A percentile compares a stretch with the other conserved stretches of the same genome.
These are phyloP conservation scores for Phalacrocorax aristotelis DNA, from an alignment of 2,113 vertebrate genomes.

Conservation along the genomic window DNA sequence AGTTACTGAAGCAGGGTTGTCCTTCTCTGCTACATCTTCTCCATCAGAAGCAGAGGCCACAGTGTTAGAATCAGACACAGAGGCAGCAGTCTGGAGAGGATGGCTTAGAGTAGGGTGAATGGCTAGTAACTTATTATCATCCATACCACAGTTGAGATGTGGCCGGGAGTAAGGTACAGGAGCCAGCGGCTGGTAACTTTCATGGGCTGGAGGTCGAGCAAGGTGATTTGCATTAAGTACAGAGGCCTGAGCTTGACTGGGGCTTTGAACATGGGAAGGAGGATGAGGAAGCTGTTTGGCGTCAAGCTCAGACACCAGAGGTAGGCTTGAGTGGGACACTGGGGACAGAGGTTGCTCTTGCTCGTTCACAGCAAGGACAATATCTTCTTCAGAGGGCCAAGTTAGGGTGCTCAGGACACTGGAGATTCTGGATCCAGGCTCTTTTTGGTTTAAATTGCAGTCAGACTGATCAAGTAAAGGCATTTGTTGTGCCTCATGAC, in stretches of 20 bases:
- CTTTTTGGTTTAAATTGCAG: background rate
- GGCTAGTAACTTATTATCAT: background rate
- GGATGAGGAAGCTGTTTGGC: constrained; percentile 34
- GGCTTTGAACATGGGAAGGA: background rate
- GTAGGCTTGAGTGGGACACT: background rate
- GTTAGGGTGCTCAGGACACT: background rate
- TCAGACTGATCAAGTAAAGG: background rate
- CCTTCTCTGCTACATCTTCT: constrained; percentile 32
- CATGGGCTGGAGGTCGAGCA: background rate
- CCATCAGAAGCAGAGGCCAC: background rate
- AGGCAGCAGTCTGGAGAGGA: background rate
- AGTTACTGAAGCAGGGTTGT: constrained; percentile 16
- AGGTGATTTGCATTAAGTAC: background rate
- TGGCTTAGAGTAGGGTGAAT: background rate
- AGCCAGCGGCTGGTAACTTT: background rate
- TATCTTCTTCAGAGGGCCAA: background rate
- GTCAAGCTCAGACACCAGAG: constrained; percentile 43
- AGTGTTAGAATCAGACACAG: background rate
- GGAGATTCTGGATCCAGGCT: constrained; percentile 26
- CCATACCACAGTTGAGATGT: background rate
- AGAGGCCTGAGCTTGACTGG: background rate
- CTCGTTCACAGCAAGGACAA: background rate
- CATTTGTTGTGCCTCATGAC: background rate
- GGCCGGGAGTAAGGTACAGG: background rate
- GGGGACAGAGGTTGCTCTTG: background rate